A percentile compares a stretch with the other conserved stretches of the same genome.
Conservation (phyloP, 2,888 invertebrate genomes). For the Philereme transversata region DNA sequence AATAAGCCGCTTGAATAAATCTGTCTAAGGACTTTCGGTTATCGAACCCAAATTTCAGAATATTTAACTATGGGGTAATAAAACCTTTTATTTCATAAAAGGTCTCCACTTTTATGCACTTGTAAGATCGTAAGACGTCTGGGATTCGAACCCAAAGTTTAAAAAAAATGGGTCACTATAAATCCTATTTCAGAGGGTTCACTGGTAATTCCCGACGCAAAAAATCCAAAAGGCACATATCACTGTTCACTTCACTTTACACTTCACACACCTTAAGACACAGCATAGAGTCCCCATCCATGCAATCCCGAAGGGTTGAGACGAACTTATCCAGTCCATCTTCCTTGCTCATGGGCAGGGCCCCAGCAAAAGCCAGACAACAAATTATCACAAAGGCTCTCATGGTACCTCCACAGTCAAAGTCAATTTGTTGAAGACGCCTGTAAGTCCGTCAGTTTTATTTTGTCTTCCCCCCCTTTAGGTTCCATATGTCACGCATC, state of each 20-base stretch:
- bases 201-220: conserved; percentile 11
- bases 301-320: conserved; percentile 86
- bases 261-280: conserved; percentile 89
- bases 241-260: conserved; percentile 56
- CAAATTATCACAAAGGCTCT: conserved; percentile 68
- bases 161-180: conserved; percentile 15
- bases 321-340: conserved; percentile 73
- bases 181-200: conserved; percentile 8
- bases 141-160: conserved; percentile 32
- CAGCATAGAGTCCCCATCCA: conserved; percentile 87
- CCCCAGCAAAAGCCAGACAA: conserved; percentile 61
- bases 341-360: conserved; percentile 70
- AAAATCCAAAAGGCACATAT: conserved; percentile 40
- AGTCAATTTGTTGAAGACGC: conserved; percentile 73
- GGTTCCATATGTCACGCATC: conserved; percentile 72
- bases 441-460: conserved; percentile 71
- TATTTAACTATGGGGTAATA: neutral
- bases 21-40: neutral
- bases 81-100: neutral
- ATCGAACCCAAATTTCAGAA: neutral
- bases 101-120: neutral
- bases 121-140: neutral
- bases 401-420: conserved; percentile 63
- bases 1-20: neutral
- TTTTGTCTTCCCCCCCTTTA: conserved; percentile 69